A percentile compares a stretch with the other conserved stretches of the same genome.
phyloP scores from a whole-genome alignment of 2,888 invertebrate species.

The Stenodera caucasica region DNA sequence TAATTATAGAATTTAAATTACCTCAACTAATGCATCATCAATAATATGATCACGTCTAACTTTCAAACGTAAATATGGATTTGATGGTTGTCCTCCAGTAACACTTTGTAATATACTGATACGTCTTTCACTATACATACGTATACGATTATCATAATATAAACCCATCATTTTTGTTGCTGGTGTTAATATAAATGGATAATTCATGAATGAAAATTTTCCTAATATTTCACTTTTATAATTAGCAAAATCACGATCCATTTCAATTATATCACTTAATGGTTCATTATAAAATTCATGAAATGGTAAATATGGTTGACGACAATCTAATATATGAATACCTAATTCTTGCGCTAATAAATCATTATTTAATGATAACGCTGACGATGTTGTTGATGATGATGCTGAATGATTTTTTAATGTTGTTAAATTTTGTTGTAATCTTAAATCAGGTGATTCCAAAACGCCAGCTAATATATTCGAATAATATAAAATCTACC shows the following conservation, averaged over 20 bases:
- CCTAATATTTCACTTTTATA: conserved; percentile 73
- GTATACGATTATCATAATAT: conserved; percentile 91
- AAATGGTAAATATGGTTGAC: conserved; percentile 80
- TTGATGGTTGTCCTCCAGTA: conserved; percentile 80
- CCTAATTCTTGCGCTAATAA: conserved; percentile 68
- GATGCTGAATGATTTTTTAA: conserved; percentile 53
- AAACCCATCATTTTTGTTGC: conserved; percentile 89
- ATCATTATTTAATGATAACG: not conserved
- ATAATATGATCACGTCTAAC: conserved; percentile 84
- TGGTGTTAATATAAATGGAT: conserved; percentile 87
- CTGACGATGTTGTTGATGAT: conserved; percentile 44
- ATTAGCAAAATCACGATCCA: conserved; percentile 91
- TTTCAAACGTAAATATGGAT: conserved; percentile 82
- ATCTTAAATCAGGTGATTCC: conserved; percentile 65
- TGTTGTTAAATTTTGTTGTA: conserved; percentile 60
- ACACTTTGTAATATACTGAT: conserved; percentile 83
- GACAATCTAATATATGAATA: conserved; percentile 77
- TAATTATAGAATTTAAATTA: conserved; percentile 52
- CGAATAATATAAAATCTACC: conserved; percentile 81
- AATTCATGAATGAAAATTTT: conserved; percentile 87
- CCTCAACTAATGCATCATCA: conserved; percentile 89
- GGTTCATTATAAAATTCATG: conserved; percentile 95
- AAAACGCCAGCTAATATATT: conserved; percentile 82
- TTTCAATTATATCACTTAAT: conserved; percentile 88
- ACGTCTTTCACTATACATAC: conserved; percentile 91